Evolutionary conservation across 2,888 invertebrate genomes (phyloP), one percentile per base, ranked within the genome.

Genomic region (Drosophila fulvimacula): DNA sequence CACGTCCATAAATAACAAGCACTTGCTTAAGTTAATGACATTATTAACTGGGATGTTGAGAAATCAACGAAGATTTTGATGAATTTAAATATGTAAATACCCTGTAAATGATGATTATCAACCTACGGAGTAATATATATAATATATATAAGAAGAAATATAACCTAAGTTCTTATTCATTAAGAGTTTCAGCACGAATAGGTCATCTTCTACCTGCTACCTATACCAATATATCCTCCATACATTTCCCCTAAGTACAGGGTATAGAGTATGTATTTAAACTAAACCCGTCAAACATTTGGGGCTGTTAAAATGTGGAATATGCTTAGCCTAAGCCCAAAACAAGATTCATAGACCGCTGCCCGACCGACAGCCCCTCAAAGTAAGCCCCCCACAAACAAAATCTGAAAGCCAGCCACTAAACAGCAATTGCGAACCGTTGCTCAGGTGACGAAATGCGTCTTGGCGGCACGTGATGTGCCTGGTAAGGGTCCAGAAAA

Each of bases 371-470:
- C 15, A 46, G 27, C 27, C 17, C 48, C 49, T 21, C 19, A 9
- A 15, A 13, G 19, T 17, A 21, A 51, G 15, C n/a, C 27, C 24
- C 15, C 13, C n/a, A 10, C 9, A 17, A 13, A 13, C 11, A 36
- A 57, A 61, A 58, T 44, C 59, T 24, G 2, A 49, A 51, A 39
- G 53, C 19, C 39, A 48, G 62, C 59, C 68, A 63, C 66, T 61
- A 63, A 76, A 64, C 42, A 68, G 67, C 76, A 55, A 72, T 79
- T 71, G 70, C 59, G 58, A 63, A 44, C 60, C 75, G 73, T 52
- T 61, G 67, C 79, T 72, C 69, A 80, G 87, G 85, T 85, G 85
- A 89, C 87, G 87, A 85, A 81, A 89, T 81, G 87, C 72, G 85
- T 66, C 73, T 81, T 71, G 57, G 63, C 73, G 73, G 61, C 73